phyloP scores from a whole-genome alignment of 2,797 vertebrate genomes.

The Spondyliosoma cantharus region DNA sequence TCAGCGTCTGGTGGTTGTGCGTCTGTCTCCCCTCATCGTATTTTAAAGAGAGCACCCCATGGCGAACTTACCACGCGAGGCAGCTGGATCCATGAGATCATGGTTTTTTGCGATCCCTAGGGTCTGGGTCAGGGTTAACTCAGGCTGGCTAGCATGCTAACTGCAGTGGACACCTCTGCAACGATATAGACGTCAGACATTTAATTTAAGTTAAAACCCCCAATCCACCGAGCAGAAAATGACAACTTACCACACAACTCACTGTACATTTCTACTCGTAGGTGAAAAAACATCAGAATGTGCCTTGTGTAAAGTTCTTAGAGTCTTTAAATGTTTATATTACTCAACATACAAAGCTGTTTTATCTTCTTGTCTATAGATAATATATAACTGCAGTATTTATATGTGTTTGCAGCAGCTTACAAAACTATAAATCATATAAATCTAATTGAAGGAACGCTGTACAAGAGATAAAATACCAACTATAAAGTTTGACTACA shows the following conservation, averaged over 20 bases:
- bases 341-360: neutral
- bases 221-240: neutral
- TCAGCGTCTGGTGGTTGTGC: too few relatives aligned
- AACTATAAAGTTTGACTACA: neutral
- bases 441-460: neutral
- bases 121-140: too few relatives aligned
- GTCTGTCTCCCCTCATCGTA: too few relatives aligned
- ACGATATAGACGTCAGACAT: too few relatives aligned
- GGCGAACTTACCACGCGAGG: too few relatives aligned
- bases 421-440: neutral
- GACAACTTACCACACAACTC: neutral
- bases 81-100: too few relatives aligned
- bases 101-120: too few relatives aligned
- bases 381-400: neutral
- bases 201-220: too few relatives aligned
- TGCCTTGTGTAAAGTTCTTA: neutral
- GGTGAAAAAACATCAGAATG: neutral
- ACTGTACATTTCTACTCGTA: neutral
- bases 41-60: too few relatives aligned
- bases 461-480: constrained; percentile 3
- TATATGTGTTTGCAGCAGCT: neutral
- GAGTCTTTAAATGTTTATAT: neutral
- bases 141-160: too few relatives aligned
- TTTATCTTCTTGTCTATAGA: neutral
- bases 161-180: too few relatives aligned